Base-by-base conservation (phyloP, 1,140 invertebrate genomes). In the Drosophila watanabei region DNA sequence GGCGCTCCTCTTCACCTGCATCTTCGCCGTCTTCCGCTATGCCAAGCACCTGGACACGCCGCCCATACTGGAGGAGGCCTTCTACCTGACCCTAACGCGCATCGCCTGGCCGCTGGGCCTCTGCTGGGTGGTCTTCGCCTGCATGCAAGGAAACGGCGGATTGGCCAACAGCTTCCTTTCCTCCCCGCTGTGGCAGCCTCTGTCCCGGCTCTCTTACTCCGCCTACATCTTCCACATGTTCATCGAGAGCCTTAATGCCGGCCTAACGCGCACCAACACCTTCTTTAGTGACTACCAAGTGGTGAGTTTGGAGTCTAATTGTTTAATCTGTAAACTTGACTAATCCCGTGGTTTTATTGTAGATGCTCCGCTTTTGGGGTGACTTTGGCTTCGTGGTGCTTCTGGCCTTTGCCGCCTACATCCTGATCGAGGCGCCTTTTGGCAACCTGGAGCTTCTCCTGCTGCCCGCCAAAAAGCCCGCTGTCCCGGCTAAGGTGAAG, bases 41-140 rank as follows among this genome's bases (percentile, higher is more conserved):
- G 52, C 84, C 32, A 35, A 11, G 20, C 13, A 76, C 76, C 7
- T 10, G 57, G 10, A 72, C 1, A 20, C 20, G 0, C 52, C 79
- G 13, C 71, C 92, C 18, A 49, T 52, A 5, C 5, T 79, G 41
- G 93, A 94, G 56, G 94, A 94, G 4, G 94, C 96, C 2, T 93
- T 96, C 35, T 97, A 97, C 75, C 94, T 95, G 4, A 94, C 95
- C 2, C 92, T 96, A 2, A 94, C 95, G 18, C 94, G 96, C 24
- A 93, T 95, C 5, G 88, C 94, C 0, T 97, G 96, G 95, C 94
- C 94, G 0, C 4, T 95, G 0, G 94, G 93, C 1, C 59, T 97
- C 8, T 94, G 94, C 3, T 97, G 96, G 96, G 93, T 97, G 6
- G 94, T 97, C 10, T 95, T 96, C 52, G 95, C 95, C 6, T 96